Evolutionary conservation across 2,113 vertebrate species (phyloP).

Genomic region (Illadopsis cleaveri): DNA sequence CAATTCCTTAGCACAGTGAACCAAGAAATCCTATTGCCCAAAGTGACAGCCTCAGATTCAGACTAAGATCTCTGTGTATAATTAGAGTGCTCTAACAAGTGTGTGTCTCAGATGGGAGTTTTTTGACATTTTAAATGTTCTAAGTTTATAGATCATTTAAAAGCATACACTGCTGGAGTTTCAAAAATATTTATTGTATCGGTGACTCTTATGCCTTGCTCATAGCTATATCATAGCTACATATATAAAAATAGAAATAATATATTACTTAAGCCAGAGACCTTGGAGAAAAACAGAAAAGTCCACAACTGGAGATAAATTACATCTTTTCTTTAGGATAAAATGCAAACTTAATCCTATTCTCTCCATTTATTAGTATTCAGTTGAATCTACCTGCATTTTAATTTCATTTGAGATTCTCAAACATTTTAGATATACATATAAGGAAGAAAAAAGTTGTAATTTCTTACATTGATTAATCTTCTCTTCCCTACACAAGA

Average conservation of each 20-base stretch:
- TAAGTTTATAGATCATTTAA: background rate
- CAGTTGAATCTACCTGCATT: background rate
- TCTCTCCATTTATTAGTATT: background rate
- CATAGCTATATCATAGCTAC: background rate
- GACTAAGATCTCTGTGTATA: background rate
- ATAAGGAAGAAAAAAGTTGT: background rate
- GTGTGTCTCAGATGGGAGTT: fast-evolving
- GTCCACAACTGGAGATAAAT: fast-evolving
- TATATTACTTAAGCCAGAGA: background rate
- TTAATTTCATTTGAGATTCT: background rate
- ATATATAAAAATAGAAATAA: background rate
- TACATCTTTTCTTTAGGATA: background rate
- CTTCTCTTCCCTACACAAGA: background rate
- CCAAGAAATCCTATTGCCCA: background rate
- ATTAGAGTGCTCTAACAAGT: background rate
- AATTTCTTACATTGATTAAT: background rate
- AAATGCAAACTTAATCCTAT: background rate
- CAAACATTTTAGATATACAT: background rate
- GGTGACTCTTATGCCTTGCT: background rate
- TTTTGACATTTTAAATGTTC: background rate
- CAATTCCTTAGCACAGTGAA: background rate
- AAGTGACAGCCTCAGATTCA: background rate
- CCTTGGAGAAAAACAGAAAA: background rate
- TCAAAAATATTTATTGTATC: background rate
- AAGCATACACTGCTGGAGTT: background rate